phyloP scores from a whole-genome alignment of 2,888 invertebrate species.

The Aspidapion aeneum region DNA sequence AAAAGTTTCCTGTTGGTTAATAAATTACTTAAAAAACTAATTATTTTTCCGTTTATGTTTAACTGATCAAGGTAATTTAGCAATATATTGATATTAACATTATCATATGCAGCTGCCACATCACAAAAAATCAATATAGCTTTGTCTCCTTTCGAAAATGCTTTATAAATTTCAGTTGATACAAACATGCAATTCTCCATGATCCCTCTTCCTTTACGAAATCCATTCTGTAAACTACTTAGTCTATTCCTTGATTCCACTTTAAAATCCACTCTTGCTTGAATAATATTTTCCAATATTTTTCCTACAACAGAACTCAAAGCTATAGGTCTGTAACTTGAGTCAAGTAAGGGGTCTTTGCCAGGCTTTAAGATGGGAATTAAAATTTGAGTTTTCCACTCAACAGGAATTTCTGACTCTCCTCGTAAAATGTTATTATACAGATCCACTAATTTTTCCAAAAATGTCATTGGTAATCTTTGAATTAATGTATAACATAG shows the following conservation, averaged over 20 bases:
- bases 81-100: slow-evolving; percentile 7
- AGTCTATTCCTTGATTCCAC: slow-evolving; percentile 4
- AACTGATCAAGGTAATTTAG: neutral
- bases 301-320: slow-evolving; percentile 11
- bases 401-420: neutral
- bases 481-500: slow-evolving; percentile 8
- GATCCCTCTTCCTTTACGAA: slow-evolving; percentile 9
- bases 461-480: slow-evolving; percentile 1
- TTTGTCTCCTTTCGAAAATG: slow-evolving; percentile 2
- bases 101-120: slow-evolving; percentile 14
- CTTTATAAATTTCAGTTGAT: neutral
- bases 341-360: slow-evolving; percentile 3
- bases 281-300: slow-evolving; percentile 10
- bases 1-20: neutral
- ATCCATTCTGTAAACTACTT: slow-evolving; percentile 7
- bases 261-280: slow-evolving; percentile 10
- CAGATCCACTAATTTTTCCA: slow-evolving; percentile 1
- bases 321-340: slow-evolving; percentile 10
- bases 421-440: slow-evolving; percentile 2
- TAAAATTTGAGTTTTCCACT: slow-evolving; percentile 4
- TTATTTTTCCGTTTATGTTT: neutral
- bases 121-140: slow-evolving; percentile 7
- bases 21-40: neutral
- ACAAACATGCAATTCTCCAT: neutral
- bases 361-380: slow-evolving; percentile 6